phyloP scores from a whole-genome alignment of 2,113 vertebrate species.

The Argyrosomus japonicus region DNA sequence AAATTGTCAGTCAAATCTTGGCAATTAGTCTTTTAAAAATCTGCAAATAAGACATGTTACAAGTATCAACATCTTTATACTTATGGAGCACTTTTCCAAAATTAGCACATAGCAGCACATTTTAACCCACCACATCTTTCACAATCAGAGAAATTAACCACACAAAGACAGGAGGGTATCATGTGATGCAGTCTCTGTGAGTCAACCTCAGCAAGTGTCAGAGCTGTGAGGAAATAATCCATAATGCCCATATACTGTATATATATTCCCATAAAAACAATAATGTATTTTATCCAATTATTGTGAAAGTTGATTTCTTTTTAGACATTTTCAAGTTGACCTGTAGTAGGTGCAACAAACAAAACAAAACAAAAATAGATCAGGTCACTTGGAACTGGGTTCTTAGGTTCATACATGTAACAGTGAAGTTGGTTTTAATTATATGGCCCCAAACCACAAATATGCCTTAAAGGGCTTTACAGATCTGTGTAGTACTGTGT shows the following conservation, averaged over 20 bases:
- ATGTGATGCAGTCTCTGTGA: conserved; percentile 1
- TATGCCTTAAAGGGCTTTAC: not conserved
- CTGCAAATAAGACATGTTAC: not conserved
- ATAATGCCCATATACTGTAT: no score
- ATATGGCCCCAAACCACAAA: not conserved
- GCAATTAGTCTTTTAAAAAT: not conserved
- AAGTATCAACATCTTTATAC: not conserved
- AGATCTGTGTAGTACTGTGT: not conserved
- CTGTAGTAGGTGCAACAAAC: not conserved
- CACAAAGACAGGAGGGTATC: not conserved
- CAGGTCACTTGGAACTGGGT: not conserved
- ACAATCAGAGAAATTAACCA: not conserved
- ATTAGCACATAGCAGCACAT: not conserved
- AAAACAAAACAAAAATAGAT: not conserved
- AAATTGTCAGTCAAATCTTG: not conserved
- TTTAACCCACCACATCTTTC: not conserved
- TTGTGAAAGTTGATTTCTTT: not conserved
- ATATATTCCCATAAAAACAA: no score
- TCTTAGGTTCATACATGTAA: not conserved
- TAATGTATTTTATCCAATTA: not conserved
- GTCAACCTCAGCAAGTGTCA: not conserved
- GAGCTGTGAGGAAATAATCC: not conserved
- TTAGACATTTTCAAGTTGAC: not conserved
- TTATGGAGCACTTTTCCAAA: not conserved
- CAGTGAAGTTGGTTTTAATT: not conserved